Conservation (phyloP, 2,888 invertebrate genomes). For the Cacoxenus indagator region DNA sequence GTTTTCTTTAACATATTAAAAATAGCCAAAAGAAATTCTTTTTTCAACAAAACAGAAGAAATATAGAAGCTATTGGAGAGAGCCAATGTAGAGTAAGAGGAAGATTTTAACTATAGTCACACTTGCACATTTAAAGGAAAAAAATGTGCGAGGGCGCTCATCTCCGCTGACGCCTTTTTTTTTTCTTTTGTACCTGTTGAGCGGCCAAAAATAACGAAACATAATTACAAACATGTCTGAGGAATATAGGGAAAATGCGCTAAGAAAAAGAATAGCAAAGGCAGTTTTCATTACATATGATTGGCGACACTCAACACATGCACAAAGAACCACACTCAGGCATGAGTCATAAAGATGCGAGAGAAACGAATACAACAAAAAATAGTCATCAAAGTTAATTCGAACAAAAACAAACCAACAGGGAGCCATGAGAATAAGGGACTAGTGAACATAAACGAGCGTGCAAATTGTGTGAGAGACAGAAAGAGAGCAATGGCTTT, state of each 20-base stretch:
- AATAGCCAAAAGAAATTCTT: slow-evolving; percentile 42
- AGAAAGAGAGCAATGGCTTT: slow-evolving; percentile 1
- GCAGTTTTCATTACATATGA: background rate
- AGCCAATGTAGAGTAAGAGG: slow-evolving; percentile 2
- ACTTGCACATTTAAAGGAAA: background rate
- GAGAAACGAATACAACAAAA: background rate
- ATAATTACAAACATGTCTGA: slow-evolving; percentile 25
- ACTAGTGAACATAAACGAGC: background rate
- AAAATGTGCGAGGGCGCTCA: slow-evolving; percentile 12
- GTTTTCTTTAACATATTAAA: slow-evolving; percentile 38
- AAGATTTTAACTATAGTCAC: background rate
- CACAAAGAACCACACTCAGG: background rate
- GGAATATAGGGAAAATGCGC: background rate
- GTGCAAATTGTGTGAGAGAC: slow-evolving; percentile 8
- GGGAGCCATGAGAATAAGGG: slow-evolving; percentile 15
- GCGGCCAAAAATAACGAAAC: slow-evolving; percentile 47
- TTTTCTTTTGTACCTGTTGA: slow-evolving; percentile 53
- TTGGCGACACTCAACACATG: background rate
- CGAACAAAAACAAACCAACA: slow-evolving; percentile 49
- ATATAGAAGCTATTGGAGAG: slow-evolving; percentile 1
- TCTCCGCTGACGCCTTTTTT: background rate
- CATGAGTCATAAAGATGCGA: slow-evolving; percentile 36
- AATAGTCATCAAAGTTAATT: slow-evolving; percentile 27
- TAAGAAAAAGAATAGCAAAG: slow-evolving; percentile 17
- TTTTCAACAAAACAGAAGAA: slow-evolving; percentile 26